Evolutionary conservation across 2,888 invertebrate species (phyloP).

Genomic region (Diarsia mendica): DNA sequence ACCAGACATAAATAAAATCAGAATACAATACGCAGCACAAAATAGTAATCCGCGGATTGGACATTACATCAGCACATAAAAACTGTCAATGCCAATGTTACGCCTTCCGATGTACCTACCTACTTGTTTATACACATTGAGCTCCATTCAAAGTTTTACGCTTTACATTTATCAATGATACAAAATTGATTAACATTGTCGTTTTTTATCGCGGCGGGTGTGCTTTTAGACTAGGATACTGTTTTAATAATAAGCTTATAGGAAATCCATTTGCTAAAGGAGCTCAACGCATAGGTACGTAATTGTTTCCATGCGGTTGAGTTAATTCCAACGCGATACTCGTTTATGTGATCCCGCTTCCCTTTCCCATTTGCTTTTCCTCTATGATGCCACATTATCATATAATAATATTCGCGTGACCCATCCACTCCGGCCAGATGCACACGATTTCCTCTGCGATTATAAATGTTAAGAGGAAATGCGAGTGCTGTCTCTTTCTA

Average conservation of each 20-base stretch:
- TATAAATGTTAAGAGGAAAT: conserved; percentile 77
- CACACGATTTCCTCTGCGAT: conserved; percentile 79
- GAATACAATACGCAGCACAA: conserved; percentile 80
- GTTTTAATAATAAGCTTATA: conserved; percentile 9
- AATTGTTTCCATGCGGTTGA: conserved; percentile 68
- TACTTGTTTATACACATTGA: conserved; percentile 62
- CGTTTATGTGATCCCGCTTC: conserved; percentile 77
- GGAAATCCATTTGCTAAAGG: conserved; percentile 29
- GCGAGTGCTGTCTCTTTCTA: no score
- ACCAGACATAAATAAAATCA: conserved; percentile 80
- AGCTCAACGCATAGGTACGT: conserved; percentile 54
- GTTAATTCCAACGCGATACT: conserved; percentile 71
- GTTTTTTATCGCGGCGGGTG: conserved; percentile 23
- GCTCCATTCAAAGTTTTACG: conserved; percentile 74
- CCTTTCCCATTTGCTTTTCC: conserved; percentile 81
- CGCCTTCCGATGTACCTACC: conserved; percentile 73
- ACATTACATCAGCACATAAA: conserved; percentile 83
- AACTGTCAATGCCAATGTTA: conserved; percentile 85
- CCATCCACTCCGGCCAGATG: conserved; percentile 78
- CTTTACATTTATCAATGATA: conserved; percentile 62
- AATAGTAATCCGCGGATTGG: conserved; percentile 75
- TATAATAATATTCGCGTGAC: conserved; percentile 72
- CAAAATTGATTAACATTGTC: conserved; percentile 49
- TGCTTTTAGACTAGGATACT: conserved; percentile 8
- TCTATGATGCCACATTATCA: conserved; percentile 67